Evolutionary conservation across 2,888 invertebrate genomes (phyloP).

Genomic region (Cremastinae sp.): DNA sequence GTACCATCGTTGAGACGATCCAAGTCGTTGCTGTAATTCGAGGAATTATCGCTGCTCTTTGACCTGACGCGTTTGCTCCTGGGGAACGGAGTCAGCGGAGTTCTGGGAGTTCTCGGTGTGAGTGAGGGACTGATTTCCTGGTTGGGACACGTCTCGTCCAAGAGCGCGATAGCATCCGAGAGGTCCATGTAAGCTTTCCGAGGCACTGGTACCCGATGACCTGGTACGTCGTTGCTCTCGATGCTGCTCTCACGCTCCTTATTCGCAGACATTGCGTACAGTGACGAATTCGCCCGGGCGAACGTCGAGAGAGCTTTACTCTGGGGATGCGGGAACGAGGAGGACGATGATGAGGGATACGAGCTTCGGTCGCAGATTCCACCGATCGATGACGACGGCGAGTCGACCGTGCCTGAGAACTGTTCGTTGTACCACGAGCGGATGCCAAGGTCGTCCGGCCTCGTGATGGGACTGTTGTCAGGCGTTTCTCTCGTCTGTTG

Average conservation of each 20-base stretch:
- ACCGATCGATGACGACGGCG: constrained; percentile 63
- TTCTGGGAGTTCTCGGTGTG: constrained; percentile 75
- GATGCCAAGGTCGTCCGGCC: constrained; percentile 76
- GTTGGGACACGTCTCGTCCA: constrained; percentile 78
- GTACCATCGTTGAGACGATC: constrained; percentile 27
- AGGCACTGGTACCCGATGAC: constrained; percentile 55
- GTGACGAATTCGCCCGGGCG: constrained; percentile 16
- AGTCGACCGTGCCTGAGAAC: constrained; percentile 45
- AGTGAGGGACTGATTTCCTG: constrained; percentile 75
- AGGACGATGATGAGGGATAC: constrained; percentile 69
- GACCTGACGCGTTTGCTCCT: constrained; percentile 75
- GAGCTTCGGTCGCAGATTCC: constrained; percentile 70
- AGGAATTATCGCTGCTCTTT: constrained; percentile 78
- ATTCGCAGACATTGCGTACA: constrained; percentile 63
- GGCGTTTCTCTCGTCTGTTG: constrained; percentile 62
- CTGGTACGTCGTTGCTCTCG: constrained; percentile 66
- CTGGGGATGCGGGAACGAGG: constrained; percentile 7
- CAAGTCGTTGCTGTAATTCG: constrained; percentile 75
- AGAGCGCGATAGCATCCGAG: constrained; percentile 75
- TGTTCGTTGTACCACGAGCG: constrained; percentile 69
- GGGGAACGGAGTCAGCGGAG: constrained; percentile 75
- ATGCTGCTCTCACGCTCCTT: constrained; percentile 69
- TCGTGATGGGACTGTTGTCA: constrained; percentile 63
- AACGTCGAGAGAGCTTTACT: background rate
- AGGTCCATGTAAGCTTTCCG: constrained; percentile 78